Conservation (phyloP, 2,797 vertebrate species). For the Catharus ustulatus region DNA sequence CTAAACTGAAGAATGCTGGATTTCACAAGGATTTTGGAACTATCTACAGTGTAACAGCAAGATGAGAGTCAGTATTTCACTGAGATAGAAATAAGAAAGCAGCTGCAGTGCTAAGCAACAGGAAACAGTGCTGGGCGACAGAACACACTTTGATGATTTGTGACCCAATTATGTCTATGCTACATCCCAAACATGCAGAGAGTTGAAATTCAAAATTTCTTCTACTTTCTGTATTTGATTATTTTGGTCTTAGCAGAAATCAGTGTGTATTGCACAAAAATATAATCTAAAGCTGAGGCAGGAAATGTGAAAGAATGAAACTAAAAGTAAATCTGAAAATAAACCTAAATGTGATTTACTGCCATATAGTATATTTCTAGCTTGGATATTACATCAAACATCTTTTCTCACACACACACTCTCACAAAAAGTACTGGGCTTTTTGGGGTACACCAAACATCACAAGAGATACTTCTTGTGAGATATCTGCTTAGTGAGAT, state of each 20-base stretch:
- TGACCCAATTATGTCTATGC: not conserved
- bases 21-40: constrained; percentile 1
- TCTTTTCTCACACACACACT: not conserved
- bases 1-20: not conserved
- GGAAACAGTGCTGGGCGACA: not conserved
- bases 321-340: not conserved
- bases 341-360: not conserved
- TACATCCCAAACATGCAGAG: not conserved
- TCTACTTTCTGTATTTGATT: not conserved
- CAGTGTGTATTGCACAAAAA: not conserved
- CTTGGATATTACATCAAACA: not conserved
- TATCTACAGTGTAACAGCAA: not conserved
- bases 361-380: not conserved
- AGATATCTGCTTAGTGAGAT: not conserved
- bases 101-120: not conserved
- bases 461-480: not conserved
- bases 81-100: not conserved
- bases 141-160: not conserved
- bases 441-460: not conserved
- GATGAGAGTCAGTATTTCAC: not conserved
- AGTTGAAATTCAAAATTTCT: not conserved
- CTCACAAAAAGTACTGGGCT: not conserved
- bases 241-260: not conserved
- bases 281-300: not conserved
- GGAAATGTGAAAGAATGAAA: not conserved